A percentile compares a stretch with the other conserved stretches of the same genome.
phyloP scores from a whole-genome alignment of 1,140 invertebrate species.

The Tribolium castaneum region DNA sequence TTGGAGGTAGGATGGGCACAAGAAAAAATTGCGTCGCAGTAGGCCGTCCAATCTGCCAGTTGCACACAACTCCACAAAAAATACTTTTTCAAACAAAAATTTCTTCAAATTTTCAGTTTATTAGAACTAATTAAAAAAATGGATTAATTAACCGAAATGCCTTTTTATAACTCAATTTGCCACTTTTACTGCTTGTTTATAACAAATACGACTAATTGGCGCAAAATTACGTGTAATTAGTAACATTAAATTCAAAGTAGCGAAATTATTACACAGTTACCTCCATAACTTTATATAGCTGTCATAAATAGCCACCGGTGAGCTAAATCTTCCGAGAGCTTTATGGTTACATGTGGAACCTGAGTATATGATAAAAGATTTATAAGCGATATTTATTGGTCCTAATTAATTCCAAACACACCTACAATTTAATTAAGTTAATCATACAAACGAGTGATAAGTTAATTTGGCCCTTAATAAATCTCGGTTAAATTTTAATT shows the following conservation, averaged over 20 bases:
- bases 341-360: neutral
- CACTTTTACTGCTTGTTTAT: too few species aligned
- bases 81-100: too few species aligned
- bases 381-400: conserved; percentile 1
- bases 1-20: conserved; percentile 21
- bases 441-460: conserved; percentile 2
- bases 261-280: too few species aligned
- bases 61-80: neutral
- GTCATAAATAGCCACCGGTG: neutral
- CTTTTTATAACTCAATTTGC: too few species aligned
- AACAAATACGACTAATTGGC: too few species aligned
- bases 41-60: conserved; percentile 2
- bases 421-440: conserved; percentile 12
- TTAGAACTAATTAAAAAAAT: too few species aligned
- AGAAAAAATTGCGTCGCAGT: conserved; percentile 32
- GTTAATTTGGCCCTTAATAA: neutral
- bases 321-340: neutral
- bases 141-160: too few species aligned
- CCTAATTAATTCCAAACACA: neutral
- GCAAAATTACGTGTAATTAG: too few species aligned
- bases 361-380: neutral
- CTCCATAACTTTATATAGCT: neutral
- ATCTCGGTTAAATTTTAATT: conserved; percentile 17
- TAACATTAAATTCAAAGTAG: too few species aligned
- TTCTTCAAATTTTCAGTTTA: too few species aligned